Base-by-base conservation (phyloP, 1,140 invertebrate species). In the Drosophila grimshawi region DNA sequence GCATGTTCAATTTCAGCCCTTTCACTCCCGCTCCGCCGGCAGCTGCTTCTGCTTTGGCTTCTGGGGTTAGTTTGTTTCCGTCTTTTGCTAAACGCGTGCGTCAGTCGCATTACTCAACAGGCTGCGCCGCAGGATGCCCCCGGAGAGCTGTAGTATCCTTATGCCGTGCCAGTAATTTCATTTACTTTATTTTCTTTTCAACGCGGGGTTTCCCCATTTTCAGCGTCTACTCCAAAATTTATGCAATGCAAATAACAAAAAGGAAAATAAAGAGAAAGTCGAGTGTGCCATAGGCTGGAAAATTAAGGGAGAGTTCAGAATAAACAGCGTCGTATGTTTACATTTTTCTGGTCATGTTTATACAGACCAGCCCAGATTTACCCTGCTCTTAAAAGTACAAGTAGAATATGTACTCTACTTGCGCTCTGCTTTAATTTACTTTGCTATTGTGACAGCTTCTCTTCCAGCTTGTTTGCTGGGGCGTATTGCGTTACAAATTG, bases 401-500 rank as follows among this genome's bases (percentile, higher is more conserved):
- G 30, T 55, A 33, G 29, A 41, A 63, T 35, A 39, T 62, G 64
- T 48, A 41, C 51, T 56, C 37, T 27, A 35, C 39, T 64, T 55
- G 27, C 35, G 10, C 29, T 33, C 8, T 45, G 48, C 30, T 57
- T 70, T 60, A 29, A 39, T 59, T 46, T 33, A 29, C 33, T 43
- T 46, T 61, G 27, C 52, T 74, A 49, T 70, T 66, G 51, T 70
- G 72, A 76, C 76, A 75, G 61, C 35, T 33, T 51, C 41, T 60
- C 51, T 45, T 6, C 19, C 60, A 65, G 71, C 69, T 78, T 68
- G 19, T 41, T 39, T 2, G 10, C 7, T 4, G 11, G 59, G 53
- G 62, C 56, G 78, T 66, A 41, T 70, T 49, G 64, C 64, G 29
- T 80, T 78, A 85, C 86, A 90, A 90, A 86, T 86, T 78, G 82